Conservation (phyloP, 2,888 invertebrate species). For the Pardosa pseudoannulata region DNA sequence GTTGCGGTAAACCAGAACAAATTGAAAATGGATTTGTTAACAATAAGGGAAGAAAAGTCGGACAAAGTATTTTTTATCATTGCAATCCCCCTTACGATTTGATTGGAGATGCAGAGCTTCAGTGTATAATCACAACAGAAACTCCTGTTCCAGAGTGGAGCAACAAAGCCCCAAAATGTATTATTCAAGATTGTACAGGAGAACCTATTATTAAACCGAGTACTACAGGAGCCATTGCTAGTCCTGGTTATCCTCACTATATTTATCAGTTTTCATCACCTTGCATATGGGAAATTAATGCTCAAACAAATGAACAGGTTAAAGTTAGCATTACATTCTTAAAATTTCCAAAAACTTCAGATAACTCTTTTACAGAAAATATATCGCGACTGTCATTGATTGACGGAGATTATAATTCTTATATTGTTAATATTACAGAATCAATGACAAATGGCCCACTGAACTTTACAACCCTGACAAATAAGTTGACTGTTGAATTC, state of each 20-base stretch:
- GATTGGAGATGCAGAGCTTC: conserved; percentile 41
- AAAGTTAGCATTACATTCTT: conserved; percentile 50
- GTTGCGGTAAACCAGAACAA: conserved; percentile 46
- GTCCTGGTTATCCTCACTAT: conserved; percentile 62
- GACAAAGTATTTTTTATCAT: conserved; percentile 47
- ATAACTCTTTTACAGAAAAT: conserved; percentile 44
- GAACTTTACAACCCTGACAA: conserved; percentile 62
- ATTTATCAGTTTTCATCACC: conserved; percentile 27
- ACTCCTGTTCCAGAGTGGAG: conserved; percentile 66
- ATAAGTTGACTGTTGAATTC: conserved; percentile 54
- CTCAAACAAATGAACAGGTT: conserved; percentile 60
- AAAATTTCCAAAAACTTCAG: conserved; percentile 34
- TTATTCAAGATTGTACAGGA: conserved; percentile 51
- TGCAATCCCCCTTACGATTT: conserved; percentile 69
- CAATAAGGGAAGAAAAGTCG: conserved; percentile 49
- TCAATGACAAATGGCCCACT: conserved; percentile 31
- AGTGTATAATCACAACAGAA: conserved; percentile 40
- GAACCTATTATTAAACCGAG: conserved; percentile 34
- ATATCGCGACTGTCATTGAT: conserved; percentile 38
- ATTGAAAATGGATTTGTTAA: conserved; percentile 53
- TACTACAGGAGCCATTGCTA: conserved; percentile 55
- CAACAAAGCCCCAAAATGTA: conserved; percentile 52
- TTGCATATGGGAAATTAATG: conserved; percentile 63
- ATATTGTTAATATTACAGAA: conserved; percentile 48
- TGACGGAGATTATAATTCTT: conserved; percentile 45